phyloP scores from a whole-genome alignment of 2,113 vertebrate species.

The Sisor rabdophorus region DNA sequence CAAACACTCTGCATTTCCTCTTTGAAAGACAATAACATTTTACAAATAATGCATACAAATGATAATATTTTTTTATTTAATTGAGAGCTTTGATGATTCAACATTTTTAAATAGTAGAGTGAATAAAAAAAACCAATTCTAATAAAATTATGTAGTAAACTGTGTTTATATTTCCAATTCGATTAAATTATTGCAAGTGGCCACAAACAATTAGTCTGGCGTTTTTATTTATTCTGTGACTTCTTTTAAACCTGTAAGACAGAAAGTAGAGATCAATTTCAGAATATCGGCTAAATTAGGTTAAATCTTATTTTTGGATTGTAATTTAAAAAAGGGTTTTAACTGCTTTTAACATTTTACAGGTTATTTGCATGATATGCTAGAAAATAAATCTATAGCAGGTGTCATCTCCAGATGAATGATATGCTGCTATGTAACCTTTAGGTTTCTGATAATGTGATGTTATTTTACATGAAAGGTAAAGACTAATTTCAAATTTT shows the following conservation, averaged over 20 bases:
- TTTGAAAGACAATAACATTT: neutral
- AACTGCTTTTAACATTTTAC: neutral
- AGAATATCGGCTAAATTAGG: neutral
- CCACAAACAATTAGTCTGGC: neutral
- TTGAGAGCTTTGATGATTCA: neutral
- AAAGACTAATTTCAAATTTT: neutral
- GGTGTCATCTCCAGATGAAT: neutral
- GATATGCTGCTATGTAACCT: neutral
- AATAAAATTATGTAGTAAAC: neutral
- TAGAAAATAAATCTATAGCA: neutral
- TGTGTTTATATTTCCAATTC: neutral
- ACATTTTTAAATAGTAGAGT: neutral
- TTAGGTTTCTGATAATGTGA: neutral
- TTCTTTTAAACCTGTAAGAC: constrained; percentile 8
- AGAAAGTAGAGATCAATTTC: neutral
- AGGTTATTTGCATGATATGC: neutral
- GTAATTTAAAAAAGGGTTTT: neutral
- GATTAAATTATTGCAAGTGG: neutral
- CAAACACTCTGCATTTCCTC: neutral
- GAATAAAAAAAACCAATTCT: neutral
- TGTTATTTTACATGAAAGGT: neutral
- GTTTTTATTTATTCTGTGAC: constrained; percentile 9
- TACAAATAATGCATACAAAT: neutral
- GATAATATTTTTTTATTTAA: neutral
- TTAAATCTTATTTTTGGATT: neutral